These are phyloP conservation scores for Drosophila carrolli DNA, from an alignment of 1,140 invertebrate species.

Conservation along the genomic window DNA sequence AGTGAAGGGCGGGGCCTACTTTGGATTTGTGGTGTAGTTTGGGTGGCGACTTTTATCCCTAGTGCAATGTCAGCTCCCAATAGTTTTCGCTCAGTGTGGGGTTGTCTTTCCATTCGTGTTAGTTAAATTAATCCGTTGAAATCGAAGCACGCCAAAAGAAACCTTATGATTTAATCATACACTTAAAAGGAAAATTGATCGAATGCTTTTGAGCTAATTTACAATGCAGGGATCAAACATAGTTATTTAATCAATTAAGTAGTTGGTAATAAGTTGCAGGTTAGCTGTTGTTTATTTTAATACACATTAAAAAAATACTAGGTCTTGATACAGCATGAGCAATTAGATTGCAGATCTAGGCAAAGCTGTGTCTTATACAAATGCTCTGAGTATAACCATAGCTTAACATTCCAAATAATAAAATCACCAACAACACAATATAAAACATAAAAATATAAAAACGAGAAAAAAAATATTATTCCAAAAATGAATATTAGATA, in stretches of 20 bases:
- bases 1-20: slow-evolving; percentile 23
- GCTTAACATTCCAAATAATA: not conserved
- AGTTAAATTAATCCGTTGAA: slow-evolving; percentile 15
- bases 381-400: not conserved
- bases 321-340: not conserved
- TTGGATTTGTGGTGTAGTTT: slow-evolving; percentile 1
- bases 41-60: slow-evolving; percentile 2
- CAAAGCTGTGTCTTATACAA: not conserved
- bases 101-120: not conserved
- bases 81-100: slow-evolving; percentile 17
- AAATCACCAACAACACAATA: not conserved
- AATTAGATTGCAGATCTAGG: not conserved
- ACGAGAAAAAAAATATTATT: not conserved
- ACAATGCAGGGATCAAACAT: not conserved
- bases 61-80: slow-evolving; percentile 1
- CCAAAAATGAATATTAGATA: not conserved
- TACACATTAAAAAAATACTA: not conserved
- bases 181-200: slow-evolving; percentile 19
- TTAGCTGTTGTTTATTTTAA: not conserved
- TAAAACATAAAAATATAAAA: too few relatives aligned
- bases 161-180: slow-evolving; percentile 18
- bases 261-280: not conserved
- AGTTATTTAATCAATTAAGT: not conserved
- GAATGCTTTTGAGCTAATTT: slow-evolving; percentile 9
- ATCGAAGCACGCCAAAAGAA: slow-evolving; percentile 14